A percentile compares a stretch with the other conserved stretches of the same genome.
phyloP scores from a whole-genome alignment of 1,140 invertebrate genomes.

The Marisa cornuarietis region DNA sequence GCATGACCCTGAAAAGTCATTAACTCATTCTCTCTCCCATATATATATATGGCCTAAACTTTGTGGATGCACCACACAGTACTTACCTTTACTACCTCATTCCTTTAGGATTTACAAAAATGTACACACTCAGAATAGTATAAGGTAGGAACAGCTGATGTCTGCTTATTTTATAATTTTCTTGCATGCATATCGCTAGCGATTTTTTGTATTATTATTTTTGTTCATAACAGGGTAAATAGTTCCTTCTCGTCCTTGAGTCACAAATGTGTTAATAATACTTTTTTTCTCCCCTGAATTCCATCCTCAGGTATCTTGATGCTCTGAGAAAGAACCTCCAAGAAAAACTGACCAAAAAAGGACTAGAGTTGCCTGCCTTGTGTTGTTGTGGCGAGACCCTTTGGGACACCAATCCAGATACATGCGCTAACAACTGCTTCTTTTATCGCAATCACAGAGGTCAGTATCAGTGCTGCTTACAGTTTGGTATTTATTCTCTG shows the following conservation, averaged over 20 bases:
- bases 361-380: constrained; percentile 54
- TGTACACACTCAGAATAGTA: too few species aligned
- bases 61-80: too few species aligned
- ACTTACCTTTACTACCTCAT: too few species aligned
- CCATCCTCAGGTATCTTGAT: constrained; percentile 55
- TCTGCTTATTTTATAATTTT: not conserved
- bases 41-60: too few species aligned
- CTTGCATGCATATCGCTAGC: not conserved
- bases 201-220: not conserved
- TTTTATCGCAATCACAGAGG: constrained; percentile 64
- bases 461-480: constrained; percentile 26
- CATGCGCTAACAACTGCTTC: constrained; percentile 64
- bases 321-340: constrained; percentile 54
- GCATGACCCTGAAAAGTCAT: too few species aligned
- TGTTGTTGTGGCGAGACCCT: constrained; percentile 60
- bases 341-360: constrained; percentile 49
- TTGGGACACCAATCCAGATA: constrained; percentile 63
- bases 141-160: too few species aligned
- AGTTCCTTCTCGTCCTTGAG: not conserved
- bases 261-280: not conserved
- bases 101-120: too few species aligned
- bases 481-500: not conserved
- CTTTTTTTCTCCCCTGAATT: constrained; percentile 6
- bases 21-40: too few species aligned
- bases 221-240: not conserved